phyloP scores from a whole-genome alignment of 2,797 vertebrate species.

The Garrulus glandarius region DNA sequence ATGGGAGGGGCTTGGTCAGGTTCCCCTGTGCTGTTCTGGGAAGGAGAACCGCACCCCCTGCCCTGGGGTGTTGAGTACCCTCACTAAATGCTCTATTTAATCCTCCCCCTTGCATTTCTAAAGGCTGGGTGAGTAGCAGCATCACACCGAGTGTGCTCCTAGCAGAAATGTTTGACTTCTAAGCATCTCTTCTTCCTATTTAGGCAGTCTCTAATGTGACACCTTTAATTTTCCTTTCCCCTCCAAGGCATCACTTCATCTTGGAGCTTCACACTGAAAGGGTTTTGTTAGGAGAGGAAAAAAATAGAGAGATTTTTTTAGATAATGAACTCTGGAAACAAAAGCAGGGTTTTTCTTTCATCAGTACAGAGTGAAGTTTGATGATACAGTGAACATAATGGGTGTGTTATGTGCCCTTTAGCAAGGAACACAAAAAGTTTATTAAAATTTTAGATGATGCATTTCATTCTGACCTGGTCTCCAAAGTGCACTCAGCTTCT shows the following conservation, averaged over 20 bases:
- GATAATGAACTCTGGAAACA: neutral
- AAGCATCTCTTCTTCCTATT: neutral
- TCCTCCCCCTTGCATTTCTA: neutral
- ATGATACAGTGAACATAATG: neutral
- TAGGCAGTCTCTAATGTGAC: neutral
- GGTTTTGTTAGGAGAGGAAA: neutral
- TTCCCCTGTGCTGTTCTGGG: neutral
- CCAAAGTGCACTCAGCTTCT: neutral
- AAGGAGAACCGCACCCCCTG: neutral
- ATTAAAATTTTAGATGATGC: constrained; percentile 25
- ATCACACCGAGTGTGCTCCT: neutral
- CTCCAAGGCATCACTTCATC: neutral
- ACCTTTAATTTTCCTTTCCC: neutral
- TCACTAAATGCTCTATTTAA: neutral
- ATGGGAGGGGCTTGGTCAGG: neutral
- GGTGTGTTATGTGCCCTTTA: neutral
- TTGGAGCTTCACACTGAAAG: neutral
- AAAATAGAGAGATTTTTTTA: neutral
- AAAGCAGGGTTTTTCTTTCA: neutral
- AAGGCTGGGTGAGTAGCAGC: neutral
- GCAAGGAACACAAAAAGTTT: neutral
- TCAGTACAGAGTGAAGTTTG: neutral
- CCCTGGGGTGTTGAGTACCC: neutral
- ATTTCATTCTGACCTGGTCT: constrained; percentile 1
- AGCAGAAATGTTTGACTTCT: neutral